Percentiles rank a stretch among this genome's conserved stretches.
Evolutionary conservation across 1,140 invertebrate species (phyloP).

Genomic region (Monomorium pharaonis): DNA sequence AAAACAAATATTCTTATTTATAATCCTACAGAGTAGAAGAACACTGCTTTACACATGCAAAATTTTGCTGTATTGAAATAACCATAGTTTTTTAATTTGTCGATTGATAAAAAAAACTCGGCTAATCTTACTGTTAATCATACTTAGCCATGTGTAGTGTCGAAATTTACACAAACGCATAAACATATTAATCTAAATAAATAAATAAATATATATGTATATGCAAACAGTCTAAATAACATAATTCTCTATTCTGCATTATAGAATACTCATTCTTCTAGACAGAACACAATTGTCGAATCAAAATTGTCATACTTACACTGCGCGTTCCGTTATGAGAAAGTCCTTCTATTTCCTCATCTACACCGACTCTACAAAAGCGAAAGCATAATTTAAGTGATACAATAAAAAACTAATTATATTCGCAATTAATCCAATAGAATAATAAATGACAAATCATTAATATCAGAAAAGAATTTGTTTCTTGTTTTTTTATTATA

Average conservation of each 20-base stretch:
- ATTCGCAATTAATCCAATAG: neutral
- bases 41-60: constrained; percentile 1
- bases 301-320: constrained; percentile 88
- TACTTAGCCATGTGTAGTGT: neutral
- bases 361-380: constrained; percentile 92
- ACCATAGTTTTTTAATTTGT: too few relatives aligned
- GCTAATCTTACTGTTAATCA: neutral
- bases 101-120: too few relatives aligned
- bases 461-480: neutral
- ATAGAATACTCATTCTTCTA: neutral
- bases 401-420: neutral
- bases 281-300: neutral
- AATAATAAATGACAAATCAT: neutral
- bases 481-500: neutral
- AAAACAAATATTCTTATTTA: constrained; percentile 29
- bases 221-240: neutral
- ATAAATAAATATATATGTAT: neutral
- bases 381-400: constrained; percentile 61
- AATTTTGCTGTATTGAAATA: neutral
- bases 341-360: constrained; percentile 94
- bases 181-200: constrained; percentile 2
- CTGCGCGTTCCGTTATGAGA: constrained; percentile 91
- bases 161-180: neutral
- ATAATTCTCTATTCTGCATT: constrained; percentile 4
- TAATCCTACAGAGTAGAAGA: constrained; percentile 10